phyloP scores from a whole-genome alignment of 1,140 invertebrate species.

The Drosophila nannoptera region DNA sequence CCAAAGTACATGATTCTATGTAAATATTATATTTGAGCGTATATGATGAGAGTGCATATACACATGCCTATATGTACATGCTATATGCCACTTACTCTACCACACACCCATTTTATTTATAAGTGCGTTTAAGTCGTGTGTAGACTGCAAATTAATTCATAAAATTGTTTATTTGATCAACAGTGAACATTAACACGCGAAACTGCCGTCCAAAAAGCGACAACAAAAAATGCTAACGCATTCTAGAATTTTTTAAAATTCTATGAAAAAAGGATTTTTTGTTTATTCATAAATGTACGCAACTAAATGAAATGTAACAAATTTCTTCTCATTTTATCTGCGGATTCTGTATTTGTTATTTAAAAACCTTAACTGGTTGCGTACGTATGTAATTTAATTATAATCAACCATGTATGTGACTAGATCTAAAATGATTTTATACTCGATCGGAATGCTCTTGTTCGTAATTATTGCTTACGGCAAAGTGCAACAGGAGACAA shows the following conservation, averaged over 20 bases:
- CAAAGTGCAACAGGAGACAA: conserved; percentile 21
- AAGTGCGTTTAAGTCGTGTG: conserved; percentile 27
- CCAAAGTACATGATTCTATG: not conserved
- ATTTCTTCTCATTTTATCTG: too few relatives aligned
- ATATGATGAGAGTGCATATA: not conserved
- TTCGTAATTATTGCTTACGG: conserved; percentile 16
- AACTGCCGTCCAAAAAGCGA: not conserved
- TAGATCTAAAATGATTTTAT: conserved; percentile 34
- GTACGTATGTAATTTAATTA: not conserved
- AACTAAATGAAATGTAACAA: too few relatives aligned
- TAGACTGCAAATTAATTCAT: conserved; percentile 30
- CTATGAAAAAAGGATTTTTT: too few relatives aligned
- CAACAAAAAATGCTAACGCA: not conserved
- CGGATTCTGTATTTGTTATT: too few relatives aligned
- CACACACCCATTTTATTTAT: conserved; percentile 20
- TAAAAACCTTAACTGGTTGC: not conserved
- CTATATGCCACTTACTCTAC: conserved; percentile 11
- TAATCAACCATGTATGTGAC: conserved; percentile 28
- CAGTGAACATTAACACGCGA: not conserved
- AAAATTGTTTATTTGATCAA: conserved; percentile 25
- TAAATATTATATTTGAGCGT: not conserved
- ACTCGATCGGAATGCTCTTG: conserved; percentile 33
- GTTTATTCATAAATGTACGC: not conserved
- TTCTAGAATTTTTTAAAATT: too few relatives aligned
- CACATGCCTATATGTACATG: conserved; percentile 4